Evolutionary conservation across 53 echinoderm and acorn worm species (phyloP).

Genomic region (Paracentrotus lividus): DNA sequence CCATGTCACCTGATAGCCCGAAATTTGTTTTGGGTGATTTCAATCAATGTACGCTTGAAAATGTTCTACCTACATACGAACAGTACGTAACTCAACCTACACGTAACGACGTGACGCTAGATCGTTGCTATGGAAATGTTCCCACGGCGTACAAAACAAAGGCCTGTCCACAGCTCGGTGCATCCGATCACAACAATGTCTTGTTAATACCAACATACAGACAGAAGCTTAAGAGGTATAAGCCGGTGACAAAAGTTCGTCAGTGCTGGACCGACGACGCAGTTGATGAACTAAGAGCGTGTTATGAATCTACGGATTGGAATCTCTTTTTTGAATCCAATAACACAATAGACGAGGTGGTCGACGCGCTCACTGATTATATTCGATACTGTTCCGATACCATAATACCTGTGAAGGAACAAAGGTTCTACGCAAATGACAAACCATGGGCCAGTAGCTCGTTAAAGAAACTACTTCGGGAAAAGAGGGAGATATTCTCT

Average conservation of each 20-base stretch:
- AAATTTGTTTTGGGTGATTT: slow-evolving; percentile 66
- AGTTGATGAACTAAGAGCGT: slow-evolving; percentile 22
- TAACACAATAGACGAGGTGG: not conserved
- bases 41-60: slow-evolving; percentile 50
- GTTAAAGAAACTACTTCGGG: slow-evolving; percentile 64
- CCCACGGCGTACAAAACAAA: slow-evolving; percentile 53
- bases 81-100: too few species aligned
- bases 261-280: slow-evolving; percentile 7
- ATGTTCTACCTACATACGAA: slow-evolving; percentile 49
- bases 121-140: slow-evolving; percentile 67
- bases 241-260: slow-evolving; percentile 9
- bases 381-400: not conserved
- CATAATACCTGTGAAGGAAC: slow-evolving; percentile 51
- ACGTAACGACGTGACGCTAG: too few species aligned
- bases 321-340: slow-evolving; percentile 13
- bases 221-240: slow-evolving; percentile 34
- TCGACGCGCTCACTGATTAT: not conserved
- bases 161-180: slow-evolving; percentile 39
- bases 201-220: not conserved
- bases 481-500: slow-evolving; percentile 53
- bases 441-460: slow-evolving; percentile 67
- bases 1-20: slow-evolving; percentile 62
- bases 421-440: slow-evolving; percentile 63
- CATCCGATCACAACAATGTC: slow-evolving; percentile 45
- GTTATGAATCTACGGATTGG: slow-evolving; percentile 51